Conservation (phyloP, 2,888 invertebrate genomes). For the Caenorhabditis wallacei region DNA sequence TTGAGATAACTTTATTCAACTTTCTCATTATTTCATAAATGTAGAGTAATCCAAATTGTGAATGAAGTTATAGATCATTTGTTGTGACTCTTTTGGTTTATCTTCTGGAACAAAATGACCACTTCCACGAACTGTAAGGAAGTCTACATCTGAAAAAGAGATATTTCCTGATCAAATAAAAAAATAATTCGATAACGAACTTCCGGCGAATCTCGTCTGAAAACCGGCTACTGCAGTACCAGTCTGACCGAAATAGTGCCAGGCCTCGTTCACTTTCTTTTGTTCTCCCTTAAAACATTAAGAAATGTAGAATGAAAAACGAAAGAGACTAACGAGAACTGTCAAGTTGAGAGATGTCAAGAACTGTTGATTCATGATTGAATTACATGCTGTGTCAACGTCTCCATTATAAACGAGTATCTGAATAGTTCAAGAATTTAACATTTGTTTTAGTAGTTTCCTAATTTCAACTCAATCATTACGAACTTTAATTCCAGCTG, state of each 20-base stretch:
- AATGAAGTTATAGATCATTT: conserved; percentile 75
- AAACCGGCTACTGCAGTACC: conserved; percentile 67
- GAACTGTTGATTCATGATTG: conserved; percentile 84
- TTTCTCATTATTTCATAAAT: conserved; percentile 3
- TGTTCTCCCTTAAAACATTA: conserved; percentile 39
- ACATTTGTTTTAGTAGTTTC: background rate
- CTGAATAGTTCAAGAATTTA: conserved; percentile 39
- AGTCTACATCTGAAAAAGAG: conserved; percentile 71
- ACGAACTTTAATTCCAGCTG: conserved; percentile 74
- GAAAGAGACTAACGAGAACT: conserved; percentile 56
- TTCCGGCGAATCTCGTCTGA: conserved; percentile 60
- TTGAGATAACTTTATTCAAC: background rate
- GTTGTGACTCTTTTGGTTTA: conserved; percentile 74
- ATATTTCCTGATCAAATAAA: background rate
- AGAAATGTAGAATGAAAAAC: background rate
- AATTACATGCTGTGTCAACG: conserved; percentile 85
- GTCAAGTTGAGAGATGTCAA: conserved; percentile 66
- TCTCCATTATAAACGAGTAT: conserved; percentile 85
- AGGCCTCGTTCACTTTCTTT: conserved; percentile 67
- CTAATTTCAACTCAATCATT: background rate
- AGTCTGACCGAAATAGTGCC: conserved; percentile 66
- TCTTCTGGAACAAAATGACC: conserved; percentile 78
- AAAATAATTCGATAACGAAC: conserved; percentile 40
- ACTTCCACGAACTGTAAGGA: conserved; percentile 74
- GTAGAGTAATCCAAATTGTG: conserved; percentile 69